Percentiles rank a stretch among this genome's conserved stretches.
These are phyloP conservation scores for Periplaneta americana DNA, from an alignment of 1,140 invertebrate genomes.

Conservation along the genomic window DNA sequence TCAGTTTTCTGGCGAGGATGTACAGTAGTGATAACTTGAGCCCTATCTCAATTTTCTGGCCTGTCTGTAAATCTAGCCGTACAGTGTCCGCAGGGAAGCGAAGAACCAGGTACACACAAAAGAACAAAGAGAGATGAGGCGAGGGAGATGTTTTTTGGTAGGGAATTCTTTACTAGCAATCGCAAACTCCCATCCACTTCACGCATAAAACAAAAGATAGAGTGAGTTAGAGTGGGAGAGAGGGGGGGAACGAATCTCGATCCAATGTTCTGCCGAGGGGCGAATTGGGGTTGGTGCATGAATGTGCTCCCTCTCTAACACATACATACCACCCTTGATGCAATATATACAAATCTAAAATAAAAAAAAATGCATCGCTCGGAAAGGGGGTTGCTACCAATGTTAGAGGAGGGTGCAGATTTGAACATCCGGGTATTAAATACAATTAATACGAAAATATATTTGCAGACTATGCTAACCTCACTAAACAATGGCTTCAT, in stretches of 20 bases:
- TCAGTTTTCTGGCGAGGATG: background rate
- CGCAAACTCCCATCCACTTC: background rate
- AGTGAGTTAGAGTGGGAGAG: too few relatives aligned
- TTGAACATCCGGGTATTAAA: background rate
- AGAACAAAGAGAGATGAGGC: background rate
- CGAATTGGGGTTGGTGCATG: background rate
- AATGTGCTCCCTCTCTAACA: background rate
- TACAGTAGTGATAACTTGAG: background rate
- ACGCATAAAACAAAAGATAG: constrained; percentile 6
- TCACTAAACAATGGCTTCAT: background rate
- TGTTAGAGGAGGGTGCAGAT: background rate
- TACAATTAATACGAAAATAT: background rate
- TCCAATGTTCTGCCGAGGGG: background rate
- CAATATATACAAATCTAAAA: background rate
- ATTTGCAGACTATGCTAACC: background rate
- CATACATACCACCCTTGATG: background rate
- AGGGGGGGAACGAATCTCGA: background rate
- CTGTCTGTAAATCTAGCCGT: constrained; percentile 1
- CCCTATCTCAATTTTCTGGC: constrained; percentile 1
- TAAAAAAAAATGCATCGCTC: background rate
- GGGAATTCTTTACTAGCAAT: background rate
- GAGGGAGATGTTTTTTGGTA: background rate
- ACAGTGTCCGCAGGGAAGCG: background rate
- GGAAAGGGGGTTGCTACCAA: background rate
- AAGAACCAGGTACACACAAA: background rate